Evolutionary conservation across 2,113 vertebrate genomes (phyloP).

Genomic region (Dolichotis patagonum): DNA sequence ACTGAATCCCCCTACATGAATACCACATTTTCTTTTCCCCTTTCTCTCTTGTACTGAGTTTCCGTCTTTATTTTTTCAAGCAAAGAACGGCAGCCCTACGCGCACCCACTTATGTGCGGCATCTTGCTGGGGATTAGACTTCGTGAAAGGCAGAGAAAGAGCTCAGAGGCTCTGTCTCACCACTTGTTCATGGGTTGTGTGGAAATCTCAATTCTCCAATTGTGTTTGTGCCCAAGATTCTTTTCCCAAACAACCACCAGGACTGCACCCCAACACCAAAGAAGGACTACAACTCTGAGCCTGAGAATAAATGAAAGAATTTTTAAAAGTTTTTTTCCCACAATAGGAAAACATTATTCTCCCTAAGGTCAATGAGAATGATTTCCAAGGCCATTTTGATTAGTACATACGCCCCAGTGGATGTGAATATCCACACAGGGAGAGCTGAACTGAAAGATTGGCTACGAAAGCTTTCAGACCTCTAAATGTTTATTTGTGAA

Average conservation of each 20-base stretch:
- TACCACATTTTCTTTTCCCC: not conserved
- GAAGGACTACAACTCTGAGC: slow-evolving; percentile 17
- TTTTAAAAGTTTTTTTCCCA: not conserved
- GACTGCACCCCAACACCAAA: not conserved
- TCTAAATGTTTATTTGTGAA: not conserved
- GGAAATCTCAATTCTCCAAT: not conserved
- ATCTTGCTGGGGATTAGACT: slow-evolving; percentile 6
- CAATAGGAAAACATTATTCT: not conserved
- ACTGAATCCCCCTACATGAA: not conserved
- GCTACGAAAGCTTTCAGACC: not conserved
- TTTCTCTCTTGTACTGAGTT: slow-evolving; percentile 12
- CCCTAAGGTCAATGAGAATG: not conserved
- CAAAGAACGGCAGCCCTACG: not conserved
- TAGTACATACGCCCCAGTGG: not conserved
- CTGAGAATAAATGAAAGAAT: not conserved
- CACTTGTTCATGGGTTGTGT: slow-evolving; percentile 48
- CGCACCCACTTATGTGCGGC: not conserved
- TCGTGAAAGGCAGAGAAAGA: slow-evolving; percentile 70
- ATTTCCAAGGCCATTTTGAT: not conserved
- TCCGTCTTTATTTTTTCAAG: not conserved
- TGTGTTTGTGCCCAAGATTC: slow-evolving; percentile 30
- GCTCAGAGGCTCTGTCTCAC: slow-evolving; percentile 69
- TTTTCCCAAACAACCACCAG: slow-evolving; percentile 53
- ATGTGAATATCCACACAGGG: too few relatives aligned
- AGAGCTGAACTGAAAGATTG: not conserved